Conservation (phyloP, 2,888 invertebrate species). For the Luperina nickerlii region DNA sequence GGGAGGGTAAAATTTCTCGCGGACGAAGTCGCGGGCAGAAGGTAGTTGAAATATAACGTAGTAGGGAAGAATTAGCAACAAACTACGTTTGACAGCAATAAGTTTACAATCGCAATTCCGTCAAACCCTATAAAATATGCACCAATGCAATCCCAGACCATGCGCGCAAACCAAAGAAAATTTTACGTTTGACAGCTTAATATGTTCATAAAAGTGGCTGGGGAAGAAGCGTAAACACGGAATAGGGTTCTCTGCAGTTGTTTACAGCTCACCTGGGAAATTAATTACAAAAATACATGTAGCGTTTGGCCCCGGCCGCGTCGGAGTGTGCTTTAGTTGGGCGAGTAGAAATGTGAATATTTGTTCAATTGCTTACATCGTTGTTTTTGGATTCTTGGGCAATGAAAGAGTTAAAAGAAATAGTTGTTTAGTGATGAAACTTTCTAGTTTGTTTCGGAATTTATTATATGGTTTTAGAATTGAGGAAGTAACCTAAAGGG, state of each 20-base stretch:
- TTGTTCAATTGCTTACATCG: slow-evolving; percentile 45
- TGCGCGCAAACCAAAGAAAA: slow-evolving; percentile 57
- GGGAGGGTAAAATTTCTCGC: no score
- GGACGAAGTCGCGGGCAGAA: no score
- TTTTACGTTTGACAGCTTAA: slow-evolving; percentile 70
- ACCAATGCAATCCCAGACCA: slow-evolving; percentile 34
- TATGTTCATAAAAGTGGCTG: slow-evolving; percentile 74
- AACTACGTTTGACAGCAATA: slow-evolving; percentile 10
- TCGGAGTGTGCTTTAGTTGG: slow-evolving; percentile 48
- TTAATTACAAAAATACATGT: slow-evolving; percentile 79
- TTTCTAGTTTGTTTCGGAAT: not conserved
- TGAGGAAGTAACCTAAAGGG: not conserved
- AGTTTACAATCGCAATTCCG: slow-evolving; percentile 19
- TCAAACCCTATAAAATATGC: slow-evolving; percentile 31
- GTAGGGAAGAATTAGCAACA: not conserved
- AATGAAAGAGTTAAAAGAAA: slow-evolving; percentile 13
- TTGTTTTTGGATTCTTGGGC: slow-evolving; percentile 1
- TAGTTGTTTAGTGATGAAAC: not conserved
- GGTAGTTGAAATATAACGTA: not conserved
- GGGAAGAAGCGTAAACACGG: slow-evolving; percentile 73
- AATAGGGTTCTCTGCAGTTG: slow-evolving; percentile 75
- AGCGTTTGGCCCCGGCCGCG: slow-evolving; percentile 55
- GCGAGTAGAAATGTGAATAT: slow-evolving; percentile 57
- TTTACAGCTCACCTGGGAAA: slow-evolving; percentile 82
- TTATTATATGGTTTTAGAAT: not conserved